These are phyloP conservation scores for Gnathonemus echidnorhynchus DNA, from an alignment of 2,113 vertebrate genomes.

Conservation along the genomic window DNA sequence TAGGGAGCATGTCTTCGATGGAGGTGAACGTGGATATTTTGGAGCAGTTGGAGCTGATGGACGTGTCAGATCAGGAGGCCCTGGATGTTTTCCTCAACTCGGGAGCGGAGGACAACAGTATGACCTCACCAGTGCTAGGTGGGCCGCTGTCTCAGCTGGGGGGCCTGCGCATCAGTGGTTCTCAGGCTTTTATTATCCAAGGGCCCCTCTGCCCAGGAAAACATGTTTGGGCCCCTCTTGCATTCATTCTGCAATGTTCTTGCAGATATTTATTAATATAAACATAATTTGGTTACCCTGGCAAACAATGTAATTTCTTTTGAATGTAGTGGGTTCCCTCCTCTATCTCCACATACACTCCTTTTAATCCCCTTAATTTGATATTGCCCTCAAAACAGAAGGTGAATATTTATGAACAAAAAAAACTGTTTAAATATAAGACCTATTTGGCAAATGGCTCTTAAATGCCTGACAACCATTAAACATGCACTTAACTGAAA, in stretches of 20 bases:
- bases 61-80: conserved; percentile 86
- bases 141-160: background rate
- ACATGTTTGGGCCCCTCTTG: background rate
- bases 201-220: background rate
- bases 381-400: background rate
- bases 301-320: background rate
- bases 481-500: background rate
- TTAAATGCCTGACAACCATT: background rate
- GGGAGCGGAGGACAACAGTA: conserved; percentile 61
- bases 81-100: conserved; percentile 90
- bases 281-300: background rate
- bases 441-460: background rate
- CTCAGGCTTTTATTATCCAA: background rate
- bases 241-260: background rate
- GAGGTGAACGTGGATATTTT: conserved; percentile 76
- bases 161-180: background rate
- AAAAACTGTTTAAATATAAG: background rate
- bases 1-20: conserved; percentile 81
- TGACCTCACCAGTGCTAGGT: conserved; percentile 66
- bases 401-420: background rate
- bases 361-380: background rate
- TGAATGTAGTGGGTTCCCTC: background rate
- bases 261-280: background rate
- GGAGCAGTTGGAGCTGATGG: conserved; percentile 87
- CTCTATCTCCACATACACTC: background rate